Conservation (phyloP, 2,113 vertebrate species). For the Mobula birostris region DNA sequence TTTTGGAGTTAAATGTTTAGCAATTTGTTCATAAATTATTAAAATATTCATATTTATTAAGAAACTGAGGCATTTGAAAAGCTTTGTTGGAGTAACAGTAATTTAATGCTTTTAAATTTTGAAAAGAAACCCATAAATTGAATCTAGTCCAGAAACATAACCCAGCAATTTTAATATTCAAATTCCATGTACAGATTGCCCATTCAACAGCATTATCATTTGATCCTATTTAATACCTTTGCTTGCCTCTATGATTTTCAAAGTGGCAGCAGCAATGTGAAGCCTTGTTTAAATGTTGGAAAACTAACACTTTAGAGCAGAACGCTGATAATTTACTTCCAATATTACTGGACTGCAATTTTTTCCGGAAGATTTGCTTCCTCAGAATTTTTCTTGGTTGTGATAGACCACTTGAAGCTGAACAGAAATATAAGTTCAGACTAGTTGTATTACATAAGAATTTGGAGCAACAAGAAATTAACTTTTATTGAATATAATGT, state of each 20-base stretch:
- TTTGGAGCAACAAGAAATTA: too few relatives aligned
- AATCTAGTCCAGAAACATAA: too few relatives aligned
- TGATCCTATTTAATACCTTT: background rate
- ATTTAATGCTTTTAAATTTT: too few relatives aligned
- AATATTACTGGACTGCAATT: too few relatives aligned
- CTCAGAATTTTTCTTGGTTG: too few relatives aligned
- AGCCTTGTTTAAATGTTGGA: background rate
- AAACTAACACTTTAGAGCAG: background rate
- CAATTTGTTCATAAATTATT: background rate
- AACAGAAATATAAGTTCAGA: too few relatives aligned
- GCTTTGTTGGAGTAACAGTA: background rate
- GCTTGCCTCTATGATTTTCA: background rate
- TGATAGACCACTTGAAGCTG: too few relatives aligned
- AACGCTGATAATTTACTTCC: background rate
- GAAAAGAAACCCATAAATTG: too few relatives aligned
- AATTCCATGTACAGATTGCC: background rate
- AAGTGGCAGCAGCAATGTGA: background rate
- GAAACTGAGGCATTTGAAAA: background rate
- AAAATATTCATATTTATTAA: background rate
- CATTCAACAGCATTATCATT: background rate
- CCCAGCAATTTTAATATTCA: background rate
- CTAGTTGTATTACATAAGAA: too few relatives aligned
- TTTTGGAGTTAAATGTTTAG: background rate
- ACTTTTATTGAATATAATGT: too few relatives aligned
- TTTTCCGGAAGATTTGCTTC: too few relatives aligned